Evolutionary conservation across 2,797 vertebrate species (phyloP).

Genomic region (Naso thynnoides): DNA sequence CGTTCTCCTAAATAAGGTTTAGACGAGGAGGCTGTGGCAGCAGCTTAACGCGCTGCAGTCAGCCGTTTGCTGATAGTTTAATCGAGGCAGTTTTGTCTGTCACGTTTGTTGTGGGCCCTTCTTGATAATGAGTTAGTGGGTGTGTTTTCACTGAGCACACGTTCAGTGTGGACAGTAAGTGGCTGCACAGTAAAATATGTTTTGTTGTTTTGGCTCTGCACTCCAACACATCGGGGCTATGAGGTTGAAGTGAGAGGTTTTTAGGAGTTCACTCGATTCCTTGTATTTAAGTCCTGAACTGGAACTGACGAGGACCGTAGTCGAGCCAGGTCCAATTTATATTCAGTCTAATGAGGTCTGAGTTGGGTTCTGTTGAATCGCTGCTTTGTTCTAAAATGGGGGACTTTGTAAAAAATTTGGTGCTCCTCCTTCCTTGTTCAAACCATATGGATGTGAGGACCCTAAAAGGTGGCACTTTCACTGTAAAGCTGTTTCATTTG

Average conservation of each 20-base stretch:
- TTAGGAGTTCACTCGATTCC: not conserved
- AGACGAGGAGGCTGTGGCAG: slow-evolving; percentile 3
- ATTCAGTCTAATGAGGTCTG: not conserved
- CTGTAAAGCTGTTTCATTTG: no score
- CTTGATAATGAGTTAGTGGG: slow-evolving; percentile 19
- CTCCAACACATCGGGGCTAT: not conserved
- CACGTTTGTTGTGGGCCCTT: slow-evolving; percentile 30
- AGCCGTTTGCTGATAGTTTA: slow-evolving; percentile 51
- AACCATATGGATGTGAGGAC: no score
- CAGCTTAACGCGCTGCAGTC: slow-evolving; percentile 49
- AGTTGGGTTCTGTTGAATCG: not conserved
- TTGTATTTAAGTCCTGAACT: not conserved
- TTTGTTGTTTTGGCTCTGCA: slow-evolving; percentile 16
- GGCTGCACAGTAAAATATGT: slow-evolving; percentile 6
- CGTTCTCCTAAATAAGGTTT: slow-evolving; percentile 33
- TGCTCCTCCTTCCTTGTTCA: no score
- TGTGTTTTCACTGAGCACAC: not conserved
- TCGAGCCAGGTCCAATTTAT: not conserved
- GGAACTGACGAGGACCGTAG: not conserved
- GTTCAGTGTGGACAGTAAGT: not conserved
- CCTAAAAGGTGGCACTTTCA: no score
- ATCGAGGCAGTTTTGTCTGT: slow-evolving; percentile 39
- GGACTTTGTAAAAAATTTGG: no score
- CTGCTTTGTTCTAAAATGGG: not conserved
- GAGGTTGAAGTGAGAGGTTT: not conserved